Conservation (phyloP, 2,888 invertebrate genomes). For the Callinectes sapidus region DNA sequence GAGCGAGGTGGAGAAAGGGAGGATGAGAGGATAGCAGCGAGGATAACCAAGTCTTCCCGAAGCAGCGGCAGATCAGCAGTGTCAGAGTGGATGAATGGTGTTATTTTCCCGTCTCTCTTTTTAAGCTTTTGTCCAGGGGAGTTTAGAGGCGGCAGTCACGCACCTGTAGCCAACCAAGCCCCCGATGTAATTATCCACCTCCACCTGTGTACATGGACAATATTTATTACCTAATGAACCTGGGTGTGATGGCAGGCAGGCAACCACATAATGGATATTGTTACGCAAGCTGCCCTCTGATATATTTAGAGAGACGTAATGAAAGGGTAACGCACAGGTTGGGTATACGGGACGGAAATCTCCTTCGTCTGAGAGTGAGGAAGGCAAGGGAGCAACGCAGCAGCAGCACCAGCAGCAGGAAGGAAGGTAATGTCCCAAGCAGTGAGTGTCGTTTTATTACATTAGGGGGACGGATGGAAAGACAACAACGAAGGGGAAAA, state of each 20-base stretch:
- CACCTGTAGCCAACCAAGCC: not conserved
- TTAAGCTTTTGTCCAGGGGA: not conserved
- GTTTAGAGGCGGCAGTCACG: not conserved
- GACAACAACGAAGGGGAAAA: not conserved
- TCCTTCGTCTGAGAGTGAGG: not conserved
- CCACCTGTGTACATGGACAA: slow-evolving; percentile 22
- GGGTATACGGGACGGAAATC: not conserved
- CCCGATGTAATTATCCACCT: slow-evolving; percentile 17
- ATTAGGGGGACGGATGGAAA: not conserved
- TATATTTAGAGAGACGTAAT: slow-evolving; percentile 22
- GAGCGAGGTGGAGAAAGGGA: not conserved
- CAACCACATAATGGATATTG: slow-evolving; percentile 37
- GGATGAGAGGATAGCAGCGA: not conserved
- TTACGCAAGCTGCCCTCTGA: slow-evolving; percentile 1
- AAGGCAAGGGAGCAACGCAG: not conserved
- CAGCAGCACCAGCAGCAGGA: not conserved
- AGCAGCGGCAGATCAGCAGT: not conserved
- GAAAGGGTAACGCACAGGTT: not conserved
- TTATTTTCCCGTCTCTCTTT: slow-evolving; percentile 34
- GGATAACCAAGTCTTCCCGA: not conserved
- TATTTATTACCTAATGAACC: slow-evolving; percentile 29
- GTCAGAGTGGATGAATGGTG: not conserved
- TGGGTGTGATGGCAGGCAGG: slow-evolving; percentile 21
- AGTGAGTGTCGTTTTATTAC: not conserved
- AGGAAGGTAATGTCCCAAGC: not conserved